Evolutionary conservation across 1,140 invertebrate species (phyloP).

Genomic region (Littorina saxatilis): DNA sequence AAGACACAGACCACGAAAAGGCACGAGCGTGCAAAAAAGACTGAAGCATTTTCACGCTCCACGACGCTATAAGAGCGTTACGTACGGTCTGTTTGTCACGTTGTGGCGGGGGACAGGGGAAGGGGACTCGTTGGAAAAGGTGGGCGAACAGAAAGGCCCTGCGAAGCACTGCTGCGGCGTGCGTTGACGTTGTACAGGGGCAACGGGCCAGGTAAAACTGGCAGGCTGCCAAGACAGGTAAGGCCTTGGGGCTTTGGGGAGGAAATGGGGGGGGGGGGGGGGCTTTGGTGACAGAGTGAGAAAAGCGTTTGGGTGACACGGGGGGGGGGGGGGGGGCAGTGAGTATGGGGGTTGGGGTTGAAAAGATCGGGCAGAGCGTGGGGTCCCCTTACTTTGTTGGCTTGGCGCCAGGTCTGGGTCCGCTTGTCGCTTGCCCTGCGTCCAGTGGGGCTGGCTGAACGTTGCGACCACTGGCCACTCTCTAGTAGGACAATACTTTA

Average conservation of each 20-base stretch:
- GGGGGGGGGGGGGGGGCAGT: constrained; percentile 1
- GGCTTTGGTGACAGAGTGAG: too few species aligned
- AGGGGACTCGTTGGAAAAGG: too few species aligned
- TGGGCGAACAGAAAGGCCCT: too few species aligned
- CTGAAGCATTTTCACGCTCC: not conserved
- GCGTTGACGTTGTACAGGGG: not conserved
- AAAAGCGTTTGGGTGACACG: not conserved
- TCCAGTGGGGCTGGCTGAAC: too few species aligned
- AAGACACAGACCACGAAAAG: too few species aligned
- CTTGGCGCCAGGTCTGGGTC: not conserved
- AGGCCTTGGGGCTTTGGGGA: not conserved
- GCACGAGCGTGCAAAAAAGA: not conserved
- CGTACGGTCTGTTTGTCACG: too few species aligned
- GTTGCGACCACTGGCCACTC: too few species aligned
- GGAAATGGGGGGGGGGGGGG: too few species aligned
- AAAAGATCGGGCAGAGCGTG: not conserved
- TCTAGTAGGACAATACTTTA: too few species aligned
- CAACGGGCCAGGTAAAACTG: not conserved
- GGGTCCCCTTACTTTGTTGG: not conserved
- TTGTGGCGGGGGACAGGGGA: not conserved
- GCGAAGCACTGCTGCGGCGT: too few species aligned
- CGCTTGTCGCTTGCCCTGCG: too few species aligned
- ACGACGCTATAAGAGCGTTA: not conserved
- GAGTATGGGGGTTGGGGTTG: not conserved
- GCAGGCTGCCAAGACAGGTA: constrained; percentile 5